Evolutionary conservation across 2,888 invertebrate genomes (phyloP).

Genomic region (Hoplodrina blanda): DNA sequence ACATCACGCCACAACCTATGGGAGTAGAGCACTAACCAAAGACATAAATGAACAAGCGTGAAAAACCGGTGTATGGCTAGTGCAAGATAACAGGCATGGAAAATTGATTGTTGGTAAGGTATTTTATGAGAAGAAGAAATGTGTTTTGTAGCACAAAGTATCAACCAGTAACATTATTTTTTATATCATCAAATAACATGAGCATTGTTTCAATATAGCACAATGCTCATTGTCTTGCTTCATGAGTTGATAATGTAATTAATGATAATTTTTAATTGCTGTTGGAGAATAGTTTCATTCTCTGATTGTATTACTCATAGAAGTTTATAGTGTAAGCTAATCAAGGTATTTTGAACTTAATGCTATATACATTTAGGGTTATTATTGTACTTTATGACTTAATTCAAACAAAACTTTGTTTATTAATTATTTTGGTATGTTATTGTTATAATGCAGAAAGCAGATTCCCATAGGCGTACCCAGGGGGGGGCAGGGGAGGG

Average conservation of each 20-base stretch:
- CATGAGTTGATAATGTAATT: slow-evolving; percentile 58
- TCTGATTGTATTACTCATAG: slow-evolving; percentile 40
- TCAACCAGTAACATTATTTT: slow-evolving; percentile 2
- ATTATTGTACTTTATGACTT: neutral
- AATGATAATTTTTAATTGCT: slow-evolving; percentile 53
- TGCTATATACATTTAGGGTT: neutral
- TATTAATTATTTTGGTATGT: slow-evolving; percentile 9
- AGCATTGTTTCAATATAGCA: slow-evolving; percentile 36
- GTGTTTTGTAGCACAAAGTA: neutral
- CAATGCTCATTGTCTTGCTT: slow-evolving; percentile 58
- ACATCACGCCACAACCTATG: no score
- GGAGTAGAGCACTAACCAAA: no score
- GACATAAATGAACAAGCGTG: no score
- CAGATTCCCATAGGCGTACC: no score
- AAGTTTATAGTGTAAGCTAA: neutral
- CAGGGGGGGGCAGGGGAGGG: no score
- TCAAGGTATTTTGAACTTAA: slow-evolving; percentile 6
- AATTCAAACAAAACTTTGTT: slow-evolving; percentile 3
- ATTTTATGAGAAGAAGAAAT: no score
- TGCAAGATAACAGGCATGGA: no score
- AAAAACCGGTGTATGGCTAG: no score
- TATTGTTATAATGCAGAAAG: neutral
- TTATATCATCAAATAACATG: slow-evolving; percentile 35
- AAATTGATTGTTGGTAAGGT: no score
- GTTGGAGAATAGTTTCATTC: slow-evolving; percentile 20